Percentiles rank a stretch among this genome's conserved stretches.
phyloP scores from a whole-genome alignment of 2,888 invertebrate species.

The Microplitis deprimator region DNA sequence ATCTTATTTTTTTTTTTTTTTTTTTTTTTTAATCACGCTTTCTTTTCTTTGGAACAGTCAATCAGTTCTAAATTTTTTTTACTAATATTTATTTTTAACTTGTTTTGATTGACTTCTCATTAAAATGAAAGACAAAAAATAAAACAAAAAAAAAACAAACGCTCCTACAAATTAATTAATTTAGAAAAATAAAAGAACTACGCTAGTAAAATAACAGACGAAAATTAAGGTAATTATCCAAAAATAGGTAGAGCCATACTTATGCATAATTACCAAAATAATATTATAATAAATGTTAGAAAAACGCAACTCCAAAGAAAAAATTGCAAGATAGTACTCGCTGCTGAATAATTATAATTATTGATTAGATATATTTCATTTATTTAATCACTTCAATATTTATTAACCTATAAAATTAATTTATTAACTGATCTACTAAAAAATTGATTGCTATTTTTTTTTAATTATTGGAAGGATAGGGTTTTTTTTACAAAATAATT shows the following conservation, averaged over 20 bases:
- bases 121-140: neutral
- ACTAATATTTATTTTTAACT: neutral
- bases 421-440: neutral
- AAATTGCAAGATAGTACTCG: slow-evolving; percentile 13
- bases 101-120: neutral
- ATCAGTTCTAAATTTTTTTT: slow-evolving; percentile 10
- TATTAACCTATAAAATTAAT: neutral
- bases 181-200: neutral
- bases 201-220: neutral
- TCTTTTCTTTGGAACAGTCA: slow-evolving; percentile 8
- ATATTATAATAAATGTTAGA: neutral
- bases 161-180: neutral
- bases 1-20: slow-evolving; percentile 29
- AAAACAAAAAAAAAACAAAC: neutral
- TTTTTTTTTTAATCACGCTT: slow-evolving; percentile 10
- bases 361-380: neutral
- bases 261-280: neutral
- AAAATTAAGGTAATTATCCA: too few species aligned
- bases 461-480: neutral
- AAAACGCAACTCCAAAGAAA: slow-evolving; percentile 32
- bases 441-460: neutral
- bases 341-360: neutral
- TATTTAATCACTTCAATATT: neutral
- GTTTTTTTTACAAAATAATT: neutral
- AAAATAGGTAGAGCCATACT: too few species aligned